Evolutionary conservation across 2,888 invertebrate species (phyloP).

Genomic region (Habrosyne pyritoides): DNA sequence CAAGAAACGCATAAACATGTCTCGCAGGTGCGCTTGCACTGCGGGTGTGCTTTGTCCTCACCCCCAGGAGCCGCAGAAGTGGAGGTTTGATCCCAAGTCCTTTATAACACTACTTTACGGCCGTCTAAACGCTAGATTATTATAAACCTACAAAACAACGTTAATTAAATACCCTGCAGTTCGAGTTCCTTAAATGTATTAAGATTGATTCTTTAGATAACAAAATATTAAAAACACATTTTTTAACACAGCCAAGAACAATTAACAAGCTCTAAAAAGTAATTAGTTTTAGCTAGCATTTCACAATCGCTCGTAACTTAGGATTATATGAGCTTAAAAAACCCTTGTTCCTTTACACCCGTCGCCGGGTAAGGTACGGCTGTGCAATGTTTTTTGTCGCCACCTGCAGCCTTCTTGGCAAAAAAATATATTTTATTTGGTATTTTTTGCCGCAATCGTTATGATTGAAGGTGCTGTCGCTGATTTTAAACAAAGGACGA

Average conservation of each 20-base stretch:
- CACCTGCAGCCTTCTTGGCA: conserved; percentile 67
- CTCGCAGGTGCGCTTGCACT: conserved; percentile 55
- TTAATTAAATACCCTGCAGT: too few species aligned
- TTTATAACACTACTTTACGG: conserved; percentile 13
- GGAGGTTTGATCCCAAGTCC: conserved; percentile 10
- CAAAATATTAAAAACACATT: too few species aligned
- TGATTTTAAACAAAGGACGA: conserved; percentile 80
- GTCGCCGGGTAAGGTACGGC: conserved; percentile 24
- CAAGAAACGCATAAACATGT: conserved; percentile 73
- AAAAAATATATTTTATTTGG: conserved; percentile 72
- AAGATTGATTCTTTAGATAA: too few species aligned
- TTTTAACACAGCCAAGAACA: background rate
- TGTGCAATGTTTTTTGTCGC: conserved; percentile 51
- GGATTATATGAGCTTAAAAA: conserved; percentile 25
- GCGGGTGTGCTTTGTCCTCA: conserved; percentile 60
- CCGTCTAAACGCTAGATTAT: conserved; percentile 10
- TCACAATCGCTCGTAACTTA: conserved; percentile 3
- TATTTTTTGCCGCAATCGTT: conserved; percentile 71
- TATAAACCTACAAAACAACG: background rate
- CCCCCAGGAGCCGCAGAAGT: conserved; percentile 6
- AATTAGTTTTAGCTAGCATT: background rate
- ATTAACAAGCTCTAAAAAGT: background rate
- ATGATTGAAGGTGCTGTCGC: conserved; percentile 81
- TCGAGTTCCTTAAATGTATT: too few species aligned
- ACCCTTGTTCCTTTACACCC: conserved; percentile 25